Base-by-base conservation (phyloP, 2,113 vertebrate genomes). In the Dinomys branickii region DNA sequence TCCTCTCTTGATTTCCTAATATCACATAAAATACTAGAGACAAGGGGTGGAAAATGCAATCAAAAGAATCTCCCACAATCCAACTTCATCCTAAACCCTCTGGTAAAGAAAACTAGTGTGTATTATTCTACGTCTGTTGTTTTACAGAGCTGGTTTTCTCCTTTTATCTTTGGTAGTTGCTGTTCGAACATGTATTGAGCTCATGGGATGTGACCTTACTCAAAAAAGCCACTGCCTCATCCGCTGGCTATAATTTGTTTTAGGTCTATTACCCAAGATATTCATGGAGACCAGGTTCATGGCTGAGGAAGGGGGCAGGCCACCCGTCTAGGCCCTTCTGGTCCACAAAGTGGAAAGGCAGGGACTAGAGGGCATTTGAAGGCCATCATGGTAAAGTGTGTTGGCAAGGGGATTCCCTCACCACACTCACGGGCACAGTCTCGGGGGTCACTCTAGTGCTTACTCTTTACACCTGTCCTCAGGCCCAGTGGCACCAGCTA, bases 321-420 rank as follows among this genome's bases (percentile, higher is more conserved):
- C 26, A 61, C 12, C 20, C 56, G 35, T 0, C 56, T 14, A 10
- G 8, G 30, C 54, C 58, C 19, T 14, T 26, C 19, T 35, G 1
- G 0, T 41, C 58, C 24, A 0, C 41, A 71, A 47, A 50, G 24
- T 1, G 1, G 84, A 56, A 22, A 5, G 5, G 44, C 56, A 5
- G 33, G 38, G 13, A 85, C 56, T 3, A 20, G 56, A 17, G 7
- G 7, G n/a, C 52, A 11, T 52, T 69, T 22, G 22, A 13, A 75
- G 22, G 3, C 38, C 83, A 47, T 91, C 20, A 0, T 6, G 13
- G 33, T 4, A 8, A 54, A 59, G 26, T 12, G 19, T 1, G 7
- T 47, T 82, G 71, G 2, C 33, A 35, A 52, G 52, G 81, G 41
- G 2, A 2, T 35, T n/a, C 17, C 52, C 67, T n/a, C 38, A 2